Evolutionary conservation across 2,797 vertebrate genomes (phyloP).

Genomic region (Agapornis canus): DNA sequence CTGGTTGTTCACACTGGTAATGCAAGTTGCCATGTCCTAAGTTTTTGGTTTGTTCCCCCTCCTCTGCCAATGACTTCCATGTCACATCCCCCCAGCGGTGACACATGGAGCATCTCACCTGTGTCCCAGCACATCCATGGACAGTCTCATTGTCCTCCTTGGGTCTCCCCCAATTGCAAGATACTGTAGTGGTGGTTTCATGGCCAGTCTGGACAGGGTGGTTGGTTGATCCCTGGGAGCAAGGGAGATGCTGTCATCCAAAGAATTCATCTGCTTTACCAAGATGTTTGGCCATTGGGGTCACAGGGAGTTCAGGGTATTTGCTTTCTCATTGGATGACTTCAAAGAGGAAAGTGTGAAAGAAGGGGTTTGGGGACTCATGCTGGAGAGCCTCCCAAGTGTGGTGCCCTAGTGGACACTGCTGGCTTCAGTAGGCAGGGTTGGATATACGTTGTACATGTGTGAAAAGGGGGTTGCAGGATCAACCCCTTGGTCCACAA

Average conservation of each 20-base stretch:
- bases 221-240: not conserved
- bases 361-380: not conserved
- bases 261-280: not conserved
- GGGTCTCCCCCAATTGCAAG: not conserved
- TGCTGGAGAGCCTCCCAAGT: not conserved
- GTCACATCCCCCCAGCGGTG: not conserved
- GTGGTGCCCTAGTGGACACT: not conserved
- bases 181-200: not conserved
- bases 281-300: accelerated
- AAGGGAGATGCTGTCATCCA: accelerated
- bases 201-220: not conserved
- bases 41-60: slow-evolving; percentile 51
- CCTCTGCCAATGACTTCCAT: accelerated
- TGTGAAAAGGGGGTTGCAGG: not conserved
- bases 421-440: not conserved
- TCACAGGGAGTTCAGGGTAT: accelerated
- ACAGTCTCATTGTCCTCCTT: not conserved
- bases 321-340: accelerated
- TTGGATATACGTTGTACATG: accelerated
- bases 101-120: not conserved
- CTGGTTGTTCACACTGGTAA: slow-evolving; percentile 91
- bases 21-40: slow-evolving; percentile 78
- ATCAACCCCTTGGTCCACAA: not conserved
- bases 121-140: accelerated
- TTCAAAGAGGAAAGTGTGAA: not conserved